A percentile compares a stretch with the other conserved stretches of the same genome.
phyloP scores from a whole-genome alignment of 1,140 invertebrate species.

The Drosophila suzukii region DNA sequence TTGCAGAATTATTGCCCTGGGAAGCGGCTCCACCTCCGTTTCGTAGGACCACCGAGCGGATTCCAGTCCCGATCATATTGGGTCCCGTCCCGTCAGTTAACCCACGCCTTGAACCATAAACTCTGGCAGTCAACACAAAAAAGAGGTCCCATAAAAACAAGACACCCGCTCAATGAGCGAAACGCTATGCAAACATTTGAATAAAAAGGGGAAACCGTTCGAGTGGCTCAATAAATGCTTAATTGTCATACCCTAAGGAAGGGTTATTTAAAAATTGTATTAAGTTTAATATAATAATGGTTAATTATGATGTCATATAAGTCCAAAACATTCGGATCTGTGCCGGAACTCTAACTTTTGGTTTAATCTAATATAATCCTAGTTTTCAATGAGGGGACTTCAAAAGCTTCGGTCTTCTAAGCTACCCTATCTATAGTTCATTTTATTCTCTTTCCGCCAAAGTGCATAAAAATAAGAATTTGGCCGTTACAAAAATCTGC shows the following conservation, averaged over 20 bases:
- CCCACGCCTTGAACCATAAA: slow-evolving; percentile 41
- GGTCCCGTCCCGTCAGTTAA: slow-evolving; percentile 23
- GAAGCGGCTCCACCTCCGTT: slow-evolving; percentile 73
- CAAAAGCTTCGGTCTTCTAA: slow-evolving; percentile 6
- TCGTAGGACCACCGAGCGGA: slow-evolving; percentile 66
- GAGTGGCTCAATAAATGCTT: slow-evolving; percentile 2
- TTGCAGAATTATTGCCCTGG: slow-evolving; percentile 82
- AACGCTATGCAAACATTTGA: slow-evolving; percentile 45
- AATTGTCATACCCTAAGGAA: not conserved
- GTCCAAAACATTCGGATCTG: too few relatives aligned
- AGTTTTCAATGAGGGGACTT: not conserved
- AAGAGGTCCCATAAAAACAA: slow-evolving; percentile 7
- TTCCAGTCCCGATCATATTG: not conserved
- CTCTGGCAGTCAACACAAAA: slow-evolving; percentile 4
- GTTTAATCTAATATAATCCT: not conserved
- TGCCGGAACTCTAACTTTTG: not conserved
- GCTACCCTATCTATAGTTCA: slow-evolving; percentile 11
- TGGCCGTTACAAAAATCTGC: slow-evolving; percentile 83
- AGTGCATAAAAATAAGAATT: slow-evolving; percentile 63
- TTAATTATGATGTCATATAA: too few relatives aligned
- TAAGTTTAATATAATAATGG: not conserved
- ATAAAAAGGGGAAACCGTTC: not conserved
- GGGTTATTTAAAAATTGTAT: not conserved
- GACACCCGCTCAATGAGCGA: slow-evolving; percentile 44
- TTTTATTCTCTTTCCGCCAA: slow-evolving; percentile 8